Evolutionary conservation across 2,113 vertebrate genomes (phyloP), one percentile per base, ranked within the genome.

Genomic region (Fregata magnificens): DNA sequence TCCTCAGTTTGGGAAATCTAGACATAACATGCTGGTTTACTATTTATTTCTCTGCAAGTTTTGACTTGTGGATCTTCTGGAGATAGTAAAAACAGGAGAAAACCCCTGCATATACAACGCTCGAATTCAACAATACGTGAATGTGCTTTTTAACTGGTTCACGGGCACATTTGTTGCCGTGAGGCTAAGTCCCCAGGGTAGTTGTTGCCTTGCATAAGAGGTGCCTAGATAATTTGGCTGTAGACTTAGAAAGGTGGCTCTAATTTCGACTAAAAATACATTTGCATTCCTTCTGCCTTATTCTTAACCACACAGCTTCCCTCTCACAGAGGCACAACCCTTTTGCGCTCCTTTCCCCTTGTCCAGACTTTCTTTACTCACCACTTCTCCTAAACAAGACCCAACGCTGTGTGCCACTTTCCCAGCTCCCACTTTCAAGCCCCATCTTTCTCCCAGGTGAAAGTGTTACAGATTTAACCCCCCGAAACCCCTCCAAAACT

Each of bases 211-310:
- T 72, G 65, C 0, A 3, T 89, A 89, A 94, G 52, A 71, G 29
- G 3, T 93, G 42, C 73, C 59, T 67, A 62, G 42, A 89, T 67
- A 69, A 76, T 87, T 84, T 42, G 56, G 44, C 81, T 0, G 1
- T 47, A 78, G 69, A 36, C 77, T 71, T 84, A 52, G 61, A 87
- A 91, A 89, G 56, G 52, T 56, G 81, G 81, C 81, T 95, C 86
- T 93, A 52, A 74, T 95, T 95, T 96, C 69, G 0, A 52, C 89
- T 96, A 93, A 97, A 97, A 96, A 96, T 96, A 95, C 40, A 84
- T 89, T 87, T 67, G 61, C 89, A 82, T 96, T 95, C 86, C 65
- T 91, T 74, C 44, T 95, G 65, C 56, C 31, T 81, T 95, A 80
- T 86, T 93, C 90, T 92, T 94, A 81, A 91, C 38, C 63, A 52